phyloP scores from a whole-genome alignment of 2,797 vertebrate species.

The Gobio occitaniae region DNA sequence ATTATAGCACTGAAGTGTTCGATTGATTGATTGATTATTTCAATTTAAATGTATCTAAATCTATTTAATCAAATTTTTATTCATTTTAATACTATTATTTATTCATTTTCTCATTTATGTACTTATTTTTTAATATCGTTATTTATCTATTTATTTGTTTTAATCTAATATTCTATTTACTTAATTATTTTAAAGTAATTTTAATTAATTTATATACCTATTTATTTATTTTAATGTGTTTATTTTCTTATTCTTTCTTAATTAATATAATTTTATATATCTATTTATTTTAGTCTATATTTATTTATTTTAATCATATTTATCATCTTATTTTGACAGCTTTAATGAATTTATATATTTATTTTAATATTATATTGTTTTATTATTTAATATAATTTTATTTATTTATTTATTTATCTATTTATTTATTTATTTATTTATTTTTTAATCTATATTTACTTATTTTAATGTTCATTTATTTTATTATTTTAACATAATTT shows the following conservation, averaged over 20 bases:
- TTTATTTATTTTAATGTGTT: neutral
- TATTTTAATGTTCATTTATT: neutral
- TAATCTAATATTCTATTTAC: neutral
- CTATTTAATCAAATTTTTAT: neutral
- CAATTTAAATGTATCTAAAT: too few relatives aligned
- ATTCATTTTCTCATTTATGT: neutral
- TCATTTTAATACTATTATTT: neutral
- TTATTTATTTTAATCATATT: neutral
- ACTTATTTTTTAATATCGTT: neutral
- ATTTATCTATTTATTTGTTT: neutral
- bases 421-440: neutral
- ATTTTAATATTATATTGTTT: neutral
- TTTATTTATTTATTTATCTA: neutral
- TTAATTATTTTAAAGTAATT: neutral
- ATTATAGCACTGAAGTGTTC: too few relatives aligned
- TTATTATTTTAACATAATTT: neutral
- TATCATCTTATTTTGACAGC: neutral
- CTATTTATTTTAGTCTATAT: too few relatives aligned
- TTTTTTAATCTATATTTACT: neutral
- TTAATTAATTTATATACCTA: too few relatives aligned
- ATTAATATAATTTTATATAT: neutral
- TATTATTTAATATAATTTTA: neutral
- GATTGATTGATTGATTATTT: too few relatives aligned
- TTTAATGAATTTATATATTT: neutral
- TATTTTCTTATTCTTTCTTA: neutral